phyloP scores from a whole-genome alignment of 92 coral and sea anemone species.

The Isaurus tuberculatus region DNA sequence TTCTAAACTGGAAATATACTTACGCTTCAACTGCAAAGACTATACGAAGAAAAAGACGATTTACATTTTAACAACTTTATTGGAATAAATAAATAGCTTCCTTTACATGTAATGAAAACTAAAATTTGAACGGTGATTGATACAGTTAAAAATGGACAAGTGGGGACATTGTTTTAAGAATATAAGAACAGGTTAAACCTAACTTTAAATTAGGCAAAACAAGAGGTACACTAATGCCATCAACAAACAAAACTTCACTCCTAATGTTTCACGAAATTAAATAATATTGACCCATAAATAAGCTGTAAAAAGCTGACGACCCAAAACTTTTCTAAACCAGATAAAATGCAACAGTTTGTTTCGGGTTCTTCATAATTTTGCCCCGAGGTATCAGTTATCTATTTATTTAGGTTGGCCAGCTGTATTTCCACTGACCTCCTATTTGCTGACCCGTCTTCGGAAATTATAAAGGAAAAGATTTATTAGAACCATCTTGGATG shows the following conservation, averaged over 20 bases:
- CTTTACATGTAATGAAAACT: not conserved
- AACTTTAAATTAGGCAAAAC: not conserved
- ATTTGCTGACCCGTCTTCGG: slow-evolving; percentile 29
- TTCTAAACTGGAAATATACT: not conserved
- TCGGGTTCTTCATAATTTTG: not conserved
- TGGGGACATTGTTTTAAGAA: not conserved
- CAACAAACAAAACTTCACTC: not conserved
- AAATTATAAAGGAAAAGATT: slow-evolving; percentile 38
- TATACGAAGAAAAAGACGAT: not conserved
- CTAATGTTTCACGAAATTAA: slow-evolving; percentile 1
- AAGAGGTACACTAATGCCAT: slow-evolving; percentile 8
- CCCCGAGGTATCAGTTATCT: slow-evolving; percentile 10
- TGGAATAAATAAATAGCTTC: not conserved
- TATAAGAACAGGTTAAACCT: not conserved
- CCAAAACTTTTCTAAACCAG: slow-evolving; percentile 20
- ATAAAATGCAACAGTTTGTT: not conserved
- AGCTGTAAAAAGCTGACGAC: not conserved
- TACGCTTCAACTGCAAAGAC: too few species aligned
- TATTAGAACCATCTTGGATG: slow-evolving; percentile 36
- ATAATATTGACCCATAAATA: not conserved
- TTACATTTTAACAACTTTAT: not conserved
- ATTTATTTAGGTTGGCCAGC: not conserved
- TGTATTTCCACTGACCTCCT: slow-evolving; percentile 26
- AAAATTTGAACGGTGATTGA: not conserved
- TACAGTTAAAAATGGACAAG: not conserved